Base-by-base conservation (phyloP, 1,140 invertebrate species). In the Ruditapes philippinarum region DNA sequence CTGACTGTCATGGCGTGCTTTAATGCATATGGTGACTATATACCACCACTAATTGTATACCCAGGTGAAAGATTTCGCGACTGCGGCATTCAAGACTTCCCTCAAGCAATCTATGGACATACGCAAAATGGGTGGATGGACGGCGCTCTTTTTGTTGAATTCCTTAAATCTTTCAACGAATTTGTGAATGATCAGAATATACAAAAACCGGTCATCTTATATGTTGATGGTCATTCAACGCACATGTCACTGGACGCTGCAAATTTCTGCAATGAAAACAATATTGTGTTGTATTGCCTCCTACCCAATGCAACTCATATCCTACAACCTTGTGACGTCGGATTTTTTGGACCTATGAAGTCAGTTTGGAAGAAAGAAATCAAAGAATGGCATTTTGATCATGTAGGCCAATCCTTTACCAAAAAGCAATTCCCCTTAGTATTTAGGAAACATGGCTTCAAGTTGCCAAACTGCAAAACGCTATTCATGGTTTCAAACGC, bases 1-100 rank as follows among this genome's bases (percentile, higher is more conserved):
- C 9, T 76, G 7, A 76, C 73, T 7, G 73, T 68, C 3, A 68
- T 68, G 65, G 25, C 36, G 5, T 60, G 70, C 17, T 57, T 79
- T 19, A 87, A 70, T 65, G 70, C 84, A 12, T n/a, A 22, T 22
- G 74, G 54, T 0, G 25, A 87, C 51, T 87, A 78, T 49, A 7
- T 87, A 0, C 36, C 22, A 31, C 40, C 73, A 25, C 36, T 87
- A 79, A 36, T 31, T 78, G n/a, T 45, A 79, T 22, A 14, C 19
- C 51, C 22, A n/a, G 51, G 19, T 22, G 22, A 54, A 4, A 2
- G 12, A 4, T 54, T 14, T 22, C 42, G 51, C 22, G 51, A 54
- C 51, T 22, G 3, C 3, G 51, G 51, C 22, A 11, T 54, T 3
- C 3, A 19, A 11, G 51, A 54, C 51, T 54, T 54, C 22, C 51